These are phyloP conservation scores for Apodemus speciosus DNA, from an alignment of 2,113 vertebrate species.

Conservation along the genomic window DNA sequence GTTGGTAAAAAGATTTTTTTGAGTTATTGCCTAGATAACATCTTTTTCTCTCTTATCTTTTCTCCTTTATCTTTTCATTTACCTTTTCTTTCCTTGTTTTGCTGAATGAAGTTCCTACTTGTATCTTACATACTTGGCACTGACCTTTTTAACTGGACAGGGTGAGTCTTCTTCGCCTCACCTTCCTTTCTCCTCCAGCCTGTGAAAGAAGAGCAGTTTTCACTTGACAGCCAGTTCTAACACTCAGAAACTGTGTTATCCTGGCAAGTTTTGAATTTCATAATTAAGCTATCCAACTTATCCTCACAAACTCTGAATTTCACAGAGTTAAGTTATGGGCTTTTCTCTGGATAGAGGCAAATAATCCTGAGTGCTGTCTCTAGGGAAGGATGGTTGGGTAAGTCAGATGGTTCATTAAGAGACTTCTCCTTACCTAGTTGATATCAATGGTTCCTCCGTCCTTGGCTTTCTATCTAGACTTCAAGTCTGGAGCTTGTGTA, in stretches of 20 bases:
- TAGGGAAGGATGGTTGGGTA: neutral
- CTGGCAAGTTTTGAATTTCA: neutral
- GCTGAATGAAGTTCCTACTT: neutral
- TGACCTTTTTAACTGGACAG: neutral
- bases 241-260: neutral
- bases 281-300: neutral
- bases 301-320: neutral
- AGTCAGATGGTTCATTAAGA: neutral
- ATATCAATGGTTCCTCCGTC: neutral
- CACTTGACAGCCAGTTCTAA: neutral
- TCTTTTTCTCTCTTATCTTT: neutral
- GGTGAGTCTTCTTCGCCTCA: neutral
- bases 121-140: neutral
- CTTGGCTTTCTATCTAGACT: neutral
- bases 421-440: neutral
- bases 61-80: neutral
- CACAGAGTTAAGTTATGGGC: neutral
- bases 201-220: neutral
- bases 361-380: neutral
- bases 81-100: neutral
- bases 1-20: neutral
- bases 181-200: neutral
- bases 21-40: neutral
- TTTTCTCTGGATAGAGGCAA: neutral
- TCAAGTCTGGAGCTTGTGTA: neutral